Evolutionary conservation across 2,797 vertebrate species (phyloP).

Genomic region (Sebastes iracundus): DNA sequence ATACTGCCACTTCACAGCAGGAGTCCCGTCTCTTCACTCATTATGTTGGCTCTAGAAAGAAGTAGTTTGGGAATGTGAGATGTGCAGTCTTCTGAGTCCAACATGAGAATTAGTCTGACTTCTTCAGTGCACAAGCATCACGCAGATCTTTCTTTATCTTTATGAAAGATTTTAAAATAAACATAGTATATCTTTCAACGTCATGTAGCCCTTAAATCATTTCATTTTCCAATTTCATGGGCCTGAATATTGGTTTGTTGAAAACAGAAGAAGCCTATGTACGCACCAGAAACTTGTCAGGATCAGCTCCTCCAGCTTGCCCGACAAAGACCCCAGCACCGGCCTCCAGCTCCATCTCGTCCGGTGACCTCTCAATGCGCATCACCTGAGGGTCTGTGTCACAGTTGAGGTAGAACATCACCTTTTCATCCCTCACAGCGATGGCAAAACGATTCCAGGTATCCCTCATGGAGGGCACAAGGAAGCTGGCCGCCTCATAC

Average conservation of each 20-base stretch:
- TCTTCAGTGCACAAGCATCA: background rate
- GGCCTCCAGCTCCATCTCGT: conserved; percentile 87
- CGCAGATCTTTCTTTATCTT: background rate
- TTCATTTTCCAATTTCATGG: background rate
- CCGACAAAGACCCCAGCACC: conserved; percentile 91
- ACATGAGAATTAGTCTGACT: background rate
- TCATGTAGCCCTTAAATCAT: background rate
- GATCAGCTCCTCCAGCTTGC: conserved; percentile 90
- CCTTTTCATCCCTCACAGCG: conserved; percentile 84
- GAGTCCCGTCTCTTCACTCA: background rate
- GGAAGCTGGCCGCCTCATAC: conserved; percentile 85
- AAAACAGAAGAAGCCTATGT: background rate
- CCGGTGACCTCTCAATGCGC: conserved; percentile 83
- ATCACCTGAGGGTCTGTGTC: conserved; percentile 80
- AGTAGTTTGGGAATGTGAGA: background rate
- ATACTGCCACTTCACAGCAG: background rate
- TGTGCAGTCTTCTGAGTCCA: background rate
- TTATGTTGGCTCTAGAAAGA: background rate
- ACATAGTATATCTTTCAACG: background rate
- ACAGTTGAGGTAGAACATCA: conserved; percentile 88
- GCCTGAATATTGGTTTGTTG: background rate
- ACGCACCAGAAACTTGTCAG: conserved; percentile 91
- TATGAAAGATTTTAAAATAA: background rate
- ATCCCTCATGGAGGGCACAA: conserved; percentile 82
- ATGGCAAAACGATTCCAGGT: conserved; percentile 91